Conservation (phyloP, 2,113 vertebrate genomes). For the Dromiciops gliroides region DNA sequence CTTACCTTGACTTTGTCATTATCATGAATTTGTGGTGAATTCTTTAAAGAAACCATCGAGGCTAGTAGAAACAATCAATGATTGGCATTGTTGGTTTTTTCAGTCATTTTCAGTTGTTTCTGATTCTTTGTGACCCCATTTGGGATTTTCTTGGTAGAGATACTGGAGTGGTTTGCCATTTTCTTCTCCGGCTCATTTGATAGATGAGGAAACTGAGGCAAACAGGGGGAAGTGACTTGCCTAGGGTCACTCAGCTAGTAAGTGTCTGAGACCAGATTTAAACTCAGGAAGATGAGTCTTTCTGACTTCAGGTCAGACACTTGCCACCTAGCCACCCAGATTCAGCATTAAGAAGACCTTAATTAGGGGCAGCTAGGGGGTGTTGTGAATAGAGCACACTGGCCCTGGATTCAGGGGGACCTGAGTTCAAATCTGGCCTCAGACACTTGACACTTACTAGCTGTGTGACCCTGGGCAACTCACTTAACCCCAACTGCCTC, state of each 20-base stretch:
- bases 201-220: neutral
- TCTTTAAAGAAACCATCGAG: neutral
- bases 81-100: neutral
- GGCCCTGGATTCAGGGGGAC: too few relatives aligned
- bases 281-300: neutral
- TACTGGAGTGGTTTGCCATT: neutral
- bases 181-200: neutral
- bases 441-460: too few relatives aligned
- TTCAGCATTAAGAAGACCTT: neutral
- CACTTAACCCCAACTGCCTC: too few relatives aligned
- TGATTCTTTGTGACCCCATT: neutral
- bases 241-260: neutral
- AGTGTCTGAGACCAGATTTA: neutral
- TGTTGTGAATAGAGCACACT: too few relatives aligned
- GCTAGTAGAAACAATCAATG: neutral
- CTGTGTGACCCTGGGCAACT: too few relatives aligned
- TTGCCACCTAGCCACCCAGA: neutral
- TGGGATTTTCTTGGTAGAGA: neutral
- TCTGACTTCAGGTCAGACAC: neutral
- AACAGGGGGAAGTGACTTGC: neutral
- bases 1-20: neutral
- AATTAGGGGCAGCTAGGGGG: too few relatives aligned
- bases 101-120: neutral
- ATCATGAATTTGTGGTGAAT: neutral
- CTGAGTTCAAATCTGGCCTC: too few relatives aligned